A percentile compares a stretch with the other conserved stretches of the same genome.
Evolutionary conservation across 2,797 vertebrate genomes (phyloP).

Genomic region (Muraenolepis orangiensis): DNA sequence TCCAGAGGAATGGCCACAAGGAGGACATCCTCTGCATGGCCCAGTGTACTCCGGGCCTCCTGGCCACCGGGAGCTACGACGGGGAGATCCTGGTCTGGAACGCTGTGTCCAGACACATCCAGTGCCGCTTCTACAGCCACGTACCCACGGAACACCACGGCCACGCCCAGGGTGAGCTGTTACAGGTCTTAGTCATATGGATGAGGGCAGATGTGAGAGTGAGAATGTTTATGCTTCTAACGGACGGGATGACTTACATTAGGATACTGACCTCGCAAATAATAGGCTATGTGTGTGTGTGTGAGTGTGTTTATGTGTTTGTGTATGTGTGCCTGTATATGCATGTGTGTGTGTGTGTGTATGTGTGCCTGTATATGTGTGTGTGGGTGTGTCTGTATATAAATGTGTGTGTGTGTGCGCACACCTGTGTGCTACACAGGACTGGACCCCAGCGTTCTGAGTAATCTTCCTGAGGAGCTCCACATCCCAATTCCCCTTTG

Average conservation of each 20-base stretch:
- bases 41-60: slow-evolving; percentile 69
- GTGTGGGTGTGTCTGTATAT: too few relatives aligned
- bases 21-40: slow-evolving; percentile 72
- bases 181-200: neutral
- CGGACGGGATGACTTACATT: neutral
- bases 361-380: neutral
- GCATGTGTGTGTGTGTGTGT: too few relatives aligned
- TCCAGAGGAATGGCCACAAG: slow-evolving; percentile 64
- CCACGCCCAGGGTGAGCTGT: neutral
- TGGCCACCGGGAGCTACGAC: slow-evolving; percentile 73
- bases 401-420: too few relatives aligned
- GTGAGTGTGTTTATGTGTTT: too few relatives aligned
- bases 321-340: too few relatives aligned
- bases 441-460: slow-evolving; percentile 59
- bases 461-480: slow-evolving; percentile 66
- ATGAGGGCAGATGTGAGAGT: neutral
- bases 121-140: slow-evolving; percentile 57
- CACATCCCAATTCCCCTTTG: slow-evolving; percentile 41
- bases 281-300: neutral
- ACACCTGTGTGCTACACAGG: slow-evolving; percentile 35
- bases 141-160: slow-evolving; percentile 20
- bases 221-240: neutral
- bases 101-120: slow-evolving; percentile 66
- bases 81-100: slow-evolving; percentile 79
- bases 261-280: neutral